Percentiles rank a stretch among this genome's conserved stretches.
Evolutionary conservation across 2,888 invertebrate species (phyloP).

Genomic region (Drosophila trichaetosa): DNA sequence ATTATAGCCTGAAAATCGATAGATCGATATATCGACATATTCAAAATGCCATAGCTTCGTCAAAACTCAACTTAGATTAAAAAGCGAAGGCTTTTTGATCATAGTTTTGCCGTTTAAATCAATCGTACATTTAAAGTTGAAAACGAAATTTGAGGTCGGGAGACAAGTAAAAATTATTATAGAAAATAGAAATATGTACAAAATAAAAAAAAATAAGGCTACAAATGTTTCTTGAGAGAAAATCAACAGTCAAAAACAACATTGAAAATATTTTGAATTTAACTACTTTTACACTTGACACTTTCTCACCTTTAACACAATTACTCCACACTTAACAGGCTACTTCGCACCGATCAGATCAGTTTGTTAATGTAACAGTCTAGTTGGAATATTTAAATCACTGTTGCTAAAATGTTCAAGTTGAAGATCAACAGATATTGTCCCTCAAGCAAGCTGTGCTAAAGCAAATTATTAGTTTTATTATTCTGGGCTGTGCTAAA

Average conservation of each 20-base stretch:
- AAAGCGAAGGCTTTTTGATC: too few relatives aligned
- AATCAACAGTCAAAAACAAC: background rate
- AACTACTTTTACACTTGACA: background rate
- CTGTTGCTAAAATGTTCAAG: background rate
- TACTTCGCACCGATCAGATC: background rate
- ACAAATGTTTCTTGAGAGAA: background rate
- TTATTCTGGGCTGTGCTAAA: background rate
- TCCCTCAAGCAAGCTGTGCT: background rate
- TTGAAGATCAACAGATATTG: background rate
- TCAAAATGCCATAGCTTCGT: too few relatives aligned
- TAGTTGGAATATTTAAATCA: background rate
- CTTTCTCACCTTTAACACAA: background rate
- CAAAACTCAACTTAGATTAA: too few relatives aligned
- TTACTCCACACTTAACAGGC: slow-evolving; percentile 15
- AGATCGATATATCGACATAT: too few relatives aligned
- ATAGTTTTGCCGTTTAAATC: too few relatives aligned
- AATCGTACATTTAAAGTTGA: too few relatives aligned
- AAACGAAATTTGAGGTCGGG: too few relatives aligned
- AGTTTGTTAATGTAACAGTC: background rate
- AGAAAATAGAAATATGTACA: too few relatives aligned
- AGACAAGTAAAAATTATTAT: too few relatives aligned
- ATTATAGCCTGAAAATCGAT: too few relatives aligned
- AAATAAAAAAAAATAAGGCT: background rate
- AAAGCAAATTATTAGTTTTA: background rate
- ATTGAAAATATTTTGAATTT: background rate